These are phyloP conservation scores for Nanger granti DNA, from an alignment of 2,113 vertebrate genomes.

Conservation along the genomic window DNA sequence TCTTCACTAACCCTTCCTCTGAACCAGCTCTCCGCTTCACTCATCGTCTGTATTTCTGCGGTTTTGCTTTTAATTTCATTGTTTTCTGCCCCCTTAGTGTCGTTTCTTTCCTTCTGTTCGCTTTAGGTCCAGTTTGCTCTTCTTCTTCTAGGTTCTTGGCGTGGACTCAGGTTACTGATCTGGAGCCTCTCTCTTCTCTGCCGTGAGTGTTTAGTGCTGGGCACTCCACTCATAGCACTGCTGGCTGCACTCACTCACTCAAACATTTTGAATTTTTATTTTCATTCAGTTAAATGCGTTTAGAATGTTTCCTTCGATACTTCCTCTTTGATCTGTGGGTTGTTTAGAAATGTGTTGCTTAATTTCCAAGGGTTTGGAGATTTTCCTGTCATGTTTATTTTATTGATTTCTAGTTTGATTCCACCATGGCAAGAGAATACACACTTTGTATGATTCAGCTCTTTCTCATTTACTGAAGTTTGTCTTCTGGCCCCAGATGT, in stretches of 20 bases:
- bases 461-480: no score
- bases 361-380: not conserved
- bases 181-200: not conserved
- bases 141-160: not conserved
- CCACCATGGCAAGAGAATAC: not conserved
- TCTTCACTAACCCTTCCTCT: not conserved
- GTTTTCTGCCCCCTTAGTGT: not conserved
- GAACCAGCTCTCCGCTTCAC: not conserved
- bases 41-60: not conserved
- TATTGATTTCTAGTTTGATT: not conserved
- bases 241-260: not conserved
- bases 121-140: not conserved
- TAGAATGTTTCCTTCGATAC: not conserved
- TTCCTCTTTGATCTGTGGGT: not conserved
- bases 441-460: not conserved
- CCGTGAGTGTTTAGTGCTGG: not conserved
- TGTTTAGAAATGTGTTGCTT: not conserved
- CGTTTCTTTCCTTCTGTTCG: no score
- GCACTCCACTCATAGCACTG: accelerated
- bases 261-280: not conserved
- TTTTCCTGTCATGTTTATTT: not conserved
- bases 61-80: not conserved
- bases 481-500: not conserved
- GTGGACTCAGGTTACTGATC: not conserved
- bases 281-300: not conserved